Conservation (phyloP, 1,140 invertebrate genomes). For the Drosophila malerkotliana region DNA sequence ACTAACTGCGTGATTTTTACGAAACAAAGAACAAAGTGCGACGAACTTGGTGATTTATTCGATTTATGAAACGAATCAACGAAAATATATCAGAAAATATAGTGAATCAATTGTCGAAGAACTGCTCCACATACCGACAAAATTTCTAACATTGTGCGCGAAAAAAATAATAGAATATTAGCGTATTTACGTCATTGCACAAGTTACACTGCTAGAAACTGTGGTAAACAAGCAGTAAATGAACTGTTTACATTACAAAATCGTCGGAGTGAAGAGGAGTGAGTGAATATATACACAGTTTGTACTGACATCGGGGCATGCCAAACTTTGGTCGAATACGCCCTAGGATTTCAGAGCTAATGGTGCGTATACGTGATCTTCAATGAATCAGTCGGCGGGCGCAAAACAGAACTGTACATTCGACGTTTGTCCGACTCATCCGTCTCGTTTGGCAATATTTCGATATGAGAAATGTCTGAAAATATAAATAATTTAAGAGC, state of each 20-base stretch:
- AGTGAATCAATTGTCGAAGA: slow-evolving; percentile 37
- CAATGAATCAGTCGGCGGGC: slow-evolving; percentile 55
- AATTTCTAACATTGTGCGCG: slow-evolving; percentile 38
- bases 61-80: slow-evolving; percentile 3
- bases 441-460: slow-evolving; percentile 57
- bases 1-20: slow-evolving; percentile 18
- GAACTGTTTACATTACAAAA: slow-evolving; percentile 57
- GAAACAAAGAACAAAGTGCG: slow-evolving; percentile 8
- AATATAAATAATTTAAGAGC: slow-evolving; percentile 46
- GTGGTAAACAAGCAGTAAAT: slow-evolving; percentile 54
- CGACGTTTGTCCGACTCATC: slow-evolving; percentile 50
- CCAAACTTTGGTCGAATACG: slow-evolving; percentile 56
- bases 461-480: slow-evolving; percentile 22
- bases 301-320: slow-evolving; percentile 45
- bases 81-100: slow-evolving; percentile 24
- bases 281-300: slow-evolving; percentile 31
- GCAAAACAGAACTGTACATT: slow-evolving; percentile 25
- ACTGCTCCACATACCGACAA: slow-evolving; percentile 54
- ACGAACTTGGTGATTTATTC: slow-evolving; percentile 15
- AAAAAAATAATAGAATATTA: slow-evolving; percentile 43
- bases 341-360: slow-evolving; percentile 72
- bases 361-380: slow-evolving; percentile 75
- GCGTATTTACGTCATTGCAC: slow-evolving; percentile 67
- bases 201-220: slow-evolving; percentile 62
- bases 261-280: slow-evolving; percentile 35